phyloP scores from a whole-genome alignment of 2,797 vertebrate species.

The Ctenosaura bakeri region DNA sequence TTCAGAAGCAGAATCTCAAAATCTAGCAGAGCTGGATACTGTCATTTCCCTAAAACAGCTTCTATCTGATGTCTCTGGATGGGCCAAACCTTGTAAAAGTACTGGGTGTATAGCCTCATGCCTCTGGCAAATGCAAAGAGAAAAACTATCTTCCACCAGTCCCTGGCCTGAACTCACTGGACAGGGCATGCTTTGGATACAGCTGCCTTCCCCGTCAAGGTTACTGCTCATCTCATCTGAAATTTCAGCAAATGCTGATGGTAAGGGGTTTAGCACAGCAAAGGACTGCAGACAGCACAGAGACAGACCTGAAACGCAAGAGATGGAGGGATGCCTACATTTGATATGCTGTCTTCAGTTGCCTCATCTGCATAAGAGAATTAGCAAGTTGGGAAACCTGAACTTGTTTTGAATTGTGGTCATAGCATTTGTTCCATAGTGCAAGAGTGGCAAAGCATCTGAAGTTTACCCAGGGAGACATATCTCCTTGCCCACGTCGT shows the following conservation, averaged over 20 bases:
- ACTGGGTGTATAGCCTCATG: neutral
- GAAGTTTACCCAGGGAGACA: constrained; percentile 7
- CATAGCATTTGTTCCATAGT: constrained; percentile 12
- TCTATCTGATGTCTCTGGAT: neutral
- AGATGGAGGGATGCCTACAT: neutral
- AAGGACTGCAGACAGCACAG: neutral
- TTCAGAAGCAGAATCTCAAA: too few species aligned
- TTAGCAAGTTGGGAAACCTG: constrained; percentile 18
- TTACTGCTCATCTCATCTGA: neutral
- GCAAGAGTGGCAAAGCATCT: neutral
- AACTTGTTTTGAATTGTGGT: neutral
- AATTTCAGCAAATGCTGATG: neutral
- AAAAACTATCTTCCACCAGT: neutral
- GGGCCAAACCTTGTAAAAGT: too few species aligned
- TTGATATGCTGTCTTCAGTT: constrained; percentile 7
- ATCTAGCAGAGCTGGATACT: too few species aligned
- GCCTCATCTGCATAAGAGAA: constrained; percentile 9
- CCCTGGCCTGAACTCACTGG: neutral
- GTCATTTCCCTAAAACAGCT: too few species aligned
- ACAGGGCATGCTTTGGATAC: neutral
- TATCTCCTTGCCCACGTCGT: neutral
- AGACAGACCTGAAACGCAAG: too few species aligned
- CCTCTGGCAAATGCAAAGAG: neutral
- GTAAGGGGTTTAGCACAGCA: neutral
- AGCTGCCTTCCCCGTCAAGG: neutral